These are phyloP conservation scores for Pachycephus smyrnensis DNA, from an alignment of 2,888 invertebrate species.

Conservation along the genomic window DNA sequence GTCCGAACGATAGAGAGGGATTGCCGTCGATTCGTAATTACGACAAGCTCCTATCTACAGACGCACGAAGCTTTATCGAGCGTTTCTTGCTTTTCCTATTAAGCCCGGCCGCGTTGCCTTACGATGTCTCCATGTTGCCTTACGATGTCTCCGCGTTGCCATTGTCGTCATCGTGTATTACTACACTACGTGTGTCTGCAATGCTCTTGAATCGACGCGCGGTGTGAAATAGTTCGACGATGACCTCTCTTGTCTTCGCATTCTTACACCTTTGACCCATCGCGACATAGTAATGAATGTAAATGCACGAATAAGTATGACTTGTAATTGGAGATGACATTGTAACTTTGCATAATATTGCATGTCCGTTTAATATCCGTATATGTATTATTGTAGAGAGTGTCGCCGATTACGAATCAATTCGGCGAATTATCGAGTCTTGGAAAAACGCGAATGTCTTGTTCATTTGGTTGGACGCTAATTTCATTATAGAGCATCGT, in stretches of 20 bases:
- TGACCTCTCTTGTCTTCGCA: slow-evolving; percentile 13
- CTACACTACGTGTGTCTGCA: neutral
- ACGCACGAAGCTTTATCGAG: neutral
- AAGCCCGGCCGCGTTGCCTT: neutral
- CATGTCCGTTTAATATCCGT: neutral
- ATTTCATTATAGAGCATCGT: neutral
- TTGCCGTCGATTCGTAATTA: neutral
- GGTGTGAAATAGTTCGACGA: neutral
- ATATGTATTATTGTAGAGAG: neutral
- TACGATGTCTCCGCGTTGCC: neutral
- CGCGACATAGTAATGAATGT: slow-evolving; percentile 33
- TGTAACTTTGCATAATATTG: neutral
- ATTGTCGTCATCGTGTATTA: neutral
- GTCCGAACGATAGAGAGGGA: neutral
- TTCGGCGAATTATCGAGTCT: neutral
- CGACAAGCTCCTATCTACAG: neutral
- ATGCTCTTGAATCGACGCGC: neutral
- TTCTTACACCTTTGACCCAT: slow-evolving; percentile 28
- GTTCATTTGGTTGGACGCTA: neutral
- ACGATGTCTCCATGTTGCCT: neutral
- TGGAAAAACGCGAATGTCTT: neutral
- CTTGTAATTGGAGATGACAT: neutral
- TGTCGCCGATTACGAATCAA: neutral
- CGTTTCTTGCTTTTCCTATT: neutral
- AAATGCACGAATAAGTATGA: neutral